Conservation (phyloP, 2,888 invertebrate genomes). For the Napeogenes sylphis region DNA sequence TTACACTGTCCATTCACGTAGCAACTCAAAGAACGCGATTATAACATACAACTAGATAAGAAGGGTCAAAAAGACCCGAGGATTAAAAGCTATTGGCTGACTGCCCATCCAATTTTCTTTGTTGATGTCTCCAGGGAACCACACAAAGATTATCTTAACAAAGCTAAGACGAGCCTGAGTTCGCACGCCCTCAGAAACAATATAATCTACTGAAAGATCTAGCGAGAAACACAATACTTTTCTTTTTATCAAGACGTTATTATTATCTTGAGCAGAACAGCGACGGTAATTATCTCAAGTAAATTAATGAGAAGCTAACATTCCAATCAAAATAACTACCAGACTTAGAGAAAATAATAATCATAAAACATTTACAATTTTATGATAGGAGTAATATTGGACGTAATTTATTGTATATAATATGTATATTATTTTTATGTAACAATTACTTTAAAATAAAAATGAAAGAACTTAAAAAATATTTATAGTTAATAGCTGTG, state of each 20-base stretch:
- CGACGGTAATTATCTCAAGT: slow-evolving; percentile 37
- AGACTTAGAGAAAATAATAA: too few species aligned
- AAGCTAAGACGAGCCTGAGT: slow-evolving; percentile 62
- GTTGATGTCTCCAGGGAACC: slow-evolving; percentile 70
- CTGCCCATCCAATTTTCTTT: slow-evolving; percentile 78
- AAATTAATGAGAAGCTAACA: slow-evolving; percentile 44
- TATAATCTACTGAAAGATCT: slow-evolving; percentile 50
- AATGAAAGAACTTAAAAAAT: neutral
- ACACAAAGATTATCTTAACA: slow-evolving; percentile 73
- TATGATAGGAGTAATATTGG: too few species aligned
- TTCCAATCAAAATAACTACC: neutral
- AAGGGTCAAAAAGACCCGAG: slow-evolving; percentile 68
- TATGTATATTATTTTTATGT: too few species aligned
- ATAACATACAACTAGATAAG: slow-evolving; percentile 65
- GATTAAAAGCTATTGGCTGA: slow-evolving; percentile 75
- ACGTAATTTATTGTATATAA: too few species aligned
- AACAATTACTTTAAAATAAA: too few species aligned
- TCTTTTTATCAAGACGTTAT: slow-evolving; percentile 30
- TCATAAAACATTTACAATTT: too few species aligned
- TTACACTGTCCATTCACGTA: slow-evolving; percentile 39
- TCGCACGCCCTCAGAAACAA: slow-evolving; percentile 58
- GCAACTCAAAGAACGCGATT: slow-evolving; percentile 55
- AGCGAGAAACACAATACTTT: slow-evolving; percentile 48
- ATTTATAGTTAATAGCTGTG: slow-evolving; percentile 14
- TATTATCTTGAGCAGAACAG: slow-evolving; percentile 20